Conservation (phyloP, 2,113 vertebrate species). For the Macaca nemestrina region DNA sequence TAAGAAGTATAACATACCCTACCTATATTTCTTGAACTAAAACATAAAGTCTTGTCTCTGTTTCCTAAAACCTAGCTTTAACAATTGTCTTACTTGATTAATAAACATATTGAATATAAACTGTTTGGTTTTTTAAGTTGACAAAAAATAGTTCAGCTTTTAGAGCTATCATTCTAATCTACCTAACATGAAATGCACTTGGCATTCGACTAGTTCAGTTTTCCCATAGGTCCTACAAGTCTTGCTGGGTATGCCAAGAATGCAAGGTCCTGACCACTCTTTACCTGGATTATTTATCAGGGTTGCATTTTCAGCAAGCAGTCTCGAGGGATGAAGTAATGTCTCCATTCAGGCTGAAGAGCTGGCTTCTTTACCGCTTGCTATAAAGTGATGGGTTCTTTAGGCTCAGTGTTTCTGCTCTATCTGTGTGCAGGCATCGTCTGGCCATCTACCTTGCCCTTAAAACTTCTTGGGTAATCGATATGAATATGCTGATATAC, state of each 20-base stretch:
- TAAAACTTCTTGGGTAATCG: background rate
- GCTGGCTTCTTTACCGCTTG: background rate
- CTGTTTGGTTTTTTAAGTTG: constrained; percentile 19
- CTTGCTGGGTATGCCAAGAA: background rate
- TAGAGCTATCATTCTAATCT: background rate
- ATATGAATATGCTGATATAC: background rate
- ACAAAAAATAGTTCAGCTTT: constrained; percentile 1
- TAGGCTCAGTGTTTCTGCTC: background rate
- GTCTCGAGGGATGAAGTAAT: background rate
- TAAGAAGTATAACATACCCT: background rate
- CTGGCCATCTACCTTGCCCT: too few species aligned
- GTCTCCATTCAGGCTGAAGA: background rate
- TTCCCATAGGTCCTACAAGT: background rate
- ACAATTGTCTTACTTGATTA: constrained; percentile 29
- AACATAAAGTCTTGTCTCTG: background rate
- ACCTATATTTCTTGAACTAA: constrained; percentile 24
- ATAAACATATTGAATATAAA: constrained; percentile 36
- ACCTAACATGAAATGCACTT: background rate
- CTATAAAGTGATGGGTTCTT: background rate
- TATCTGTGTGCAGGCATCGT: background rate
- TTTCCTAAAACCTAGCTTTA: background rate
- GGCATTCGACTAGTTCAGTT: background rate
- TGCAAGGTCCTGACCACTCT: background rate
- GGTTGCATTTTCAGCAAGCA: background rate
- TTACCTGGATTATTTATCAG: constrained; percentile 17